Percentiles rank a stretch among this genome's conserved stretches.
These are phyloP conservation scores for Sesia bembeciformis DNA, from an alignment of 2,888 invertebrate genomes.

Conservation along the genomic window DNA sequence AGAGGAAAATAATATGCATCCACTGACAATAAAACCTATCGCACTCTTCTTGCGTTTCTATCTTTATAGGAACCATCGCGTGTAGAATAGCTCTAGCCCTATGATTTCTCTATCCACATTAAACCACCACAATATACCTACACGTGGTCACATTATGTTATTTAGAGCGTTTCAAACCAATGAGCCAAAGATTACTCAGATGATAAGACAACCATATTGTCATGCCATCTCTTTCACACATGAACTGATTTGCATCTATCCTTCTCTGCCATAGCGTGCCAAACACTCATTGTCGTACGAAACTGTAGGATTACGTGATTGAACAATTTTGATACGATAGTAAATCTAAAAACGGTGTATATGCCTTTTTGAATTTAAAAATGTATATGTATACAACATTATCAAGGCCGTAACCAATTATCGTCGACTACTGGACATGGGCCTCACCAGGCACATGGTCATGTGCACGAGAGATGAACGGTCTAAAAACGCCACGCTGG, in stretches of 20 bases:
- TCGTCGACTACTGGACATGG: too few relatives aligned
- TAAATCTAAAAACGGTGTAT: not conserved
- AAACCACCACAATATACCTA: not conserved
- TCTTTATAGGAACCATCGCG: not conserved
- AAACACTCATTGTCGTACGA: conserved; percentile 28
- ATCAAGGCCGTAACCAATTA: too few relatives aligned
- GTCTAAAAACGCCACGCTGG: too few relatives aligned
- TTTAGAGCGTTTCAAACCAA: conserved; percentile 8
- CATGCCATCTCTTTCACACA: conserved; percentile 17
- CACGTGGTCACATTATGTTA: not conserved
- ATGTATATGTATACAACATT: too few relatives aligned
- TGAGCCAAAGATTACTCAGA: conserved; percentile 13
- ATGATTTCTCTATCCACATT: not conserved
- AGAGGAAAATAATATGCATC: too few relatives aligned
- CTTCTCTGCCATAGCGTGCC: conserved; percentile 35
- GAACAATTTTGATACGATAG: conserved; percentile 18
- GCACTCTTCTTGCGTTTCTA: too few relatives aligned
- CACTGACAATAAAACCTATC: too few relatives aligned
- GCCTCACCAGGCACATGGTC: too few relatives aligned
- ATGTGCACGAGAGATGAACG: too few relatives aligned
- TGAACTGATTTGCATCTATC: conserved; percentile 7
- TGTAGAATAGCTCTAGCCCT: not conserved
- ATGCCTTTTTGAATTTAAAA: not conserved
- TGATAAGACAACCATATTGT: conserved; percentile 28
- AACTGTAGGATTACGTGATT: conserved; percentile 25